These are phyloP conservation scores for Drosophila nikananu DNA, from an alignment of 1,140 invertebrate species.

Conservation along the genomic window DNA sequence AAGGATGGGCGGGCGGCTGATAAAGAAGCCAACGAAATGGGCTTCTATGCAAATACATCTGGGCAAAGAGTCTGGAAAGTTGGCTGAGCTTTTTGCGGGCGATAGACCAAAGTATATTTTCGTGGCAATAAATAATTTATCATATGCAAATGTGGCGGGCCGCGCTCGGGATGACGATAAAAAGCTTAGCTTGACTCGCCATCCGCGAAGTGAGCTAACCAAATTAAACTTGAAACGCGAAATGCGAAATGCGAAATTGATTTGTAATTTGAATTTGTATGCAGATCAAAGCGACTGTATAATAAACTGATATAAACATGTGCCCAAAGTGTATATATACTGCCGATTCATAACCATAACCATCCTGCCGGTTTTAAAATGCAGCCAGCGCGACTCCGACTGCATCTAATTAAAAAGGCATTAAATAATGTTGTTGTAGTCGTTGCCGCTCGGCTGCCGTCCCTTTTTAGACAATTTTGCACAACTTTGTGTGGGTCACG, in stretches of 20 bases:
- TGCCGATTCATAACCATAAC: conserved; percentile 31
- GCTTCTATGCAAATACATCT: conserved; percentile 70
- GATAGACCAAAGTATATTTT: conserved; percentile 67
- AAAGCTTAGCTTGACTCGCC: conserved; percentile 25
- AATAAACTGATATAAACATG: conserved; percentile 31
- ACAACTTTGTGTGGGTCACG: conserved; percentile 77
- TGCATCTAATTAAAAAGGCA: conserved; percentile 82
- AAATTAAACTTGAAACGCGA: conserved; percentile 78
- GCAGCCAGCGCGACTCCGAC: conserved; percentile 63
- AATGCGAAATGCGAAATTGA: conserved; percentile 79
- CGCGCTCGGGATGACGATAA: conserved; percentile 49
- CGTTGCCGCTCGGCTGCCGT: conserved; percentile 26
- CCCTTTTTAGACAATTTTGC: conserved; percentile 67
- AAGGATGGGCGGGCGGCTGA: not conserved
- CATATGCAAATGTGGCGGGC: conserved; percentile 72
- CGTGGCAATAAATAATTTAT: conserved; percentile 83
- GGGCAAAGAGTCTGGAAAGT: conserved; percentile 59
- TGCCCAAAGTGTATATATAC: conserved; percentile 12
- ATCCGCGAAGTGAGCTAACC: conserved; percentile 61
- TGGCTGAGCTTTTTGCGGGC: conserved; percentile 17
- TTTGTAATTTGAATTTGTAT: conserved; percentile 83
- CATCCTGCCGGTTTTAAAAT: conserved; percentile 56
- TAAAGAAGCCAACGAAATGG: conserved; percentile 19
- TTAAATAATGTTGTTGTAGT: conserved; percentile 67
- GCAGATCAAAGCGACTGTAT: conserved; percentile 72